Evolutionary conservation across 2,113 vertebrate species (phyloP).

Genomic region (Delphinapterus leucas): DNA sequence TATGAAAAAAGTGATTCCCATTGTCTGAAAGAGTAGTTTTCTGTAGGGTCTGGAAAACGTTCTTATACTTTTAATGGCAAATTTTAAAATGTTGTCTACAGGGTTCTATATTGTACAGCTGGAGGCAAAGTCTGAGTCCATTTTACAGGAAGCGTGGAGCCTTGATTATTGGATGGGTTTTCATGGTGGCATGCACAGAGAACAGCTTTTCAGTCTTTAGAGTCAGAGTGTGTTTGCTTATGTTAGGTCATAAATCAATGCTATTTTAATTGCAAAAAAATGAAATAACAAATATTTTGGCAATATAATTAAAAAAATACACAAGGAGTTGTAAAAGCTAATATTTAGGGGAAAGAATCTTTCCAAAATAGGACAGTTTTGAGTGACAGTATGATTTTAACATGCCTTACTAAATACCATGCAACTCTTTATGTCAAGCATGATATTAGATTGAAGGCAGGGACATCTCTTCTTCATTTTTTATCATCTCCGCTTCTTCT

Average conservation of each 20-base stretch:
- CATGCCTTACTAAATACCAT: not conserved
- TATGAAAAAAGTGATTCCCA: not conserved
- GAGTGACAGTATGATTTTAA: not conserved
- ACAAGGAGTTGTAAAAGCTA: not conserved
- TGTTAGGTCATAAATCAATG: not conserved
- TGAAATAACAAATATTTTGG: not conserved
- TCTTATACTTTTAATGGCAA: conserved; percentile 17
- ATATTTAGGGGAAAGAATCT: not conserved
- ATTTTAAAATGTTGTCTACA: not conserved
- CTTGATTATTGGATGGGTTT: not conserved
- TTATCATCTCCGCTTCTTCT: not conserved
- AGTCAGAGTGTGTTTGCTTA: not conserved
- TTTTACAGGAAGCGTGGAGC: not conserved
- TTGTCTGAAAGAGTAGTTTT: conserved; percentile 21
- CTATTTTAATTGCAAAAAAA: conserved; percentile 17
- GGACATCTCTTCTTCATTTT: not conserved
- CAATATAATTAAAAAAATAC: not conserved
- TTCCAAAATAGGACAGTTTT: conserved; percentile 8
- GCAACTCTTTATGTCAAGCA: not conserved
- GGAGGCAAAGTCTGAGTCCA: conserved; percentile 6
- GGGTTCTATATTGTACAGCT: not conserved
- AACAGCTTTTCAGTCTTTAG: not conserved
- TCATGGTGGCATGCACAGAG: not conserved
- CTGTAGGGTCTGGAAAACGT: not conserved
- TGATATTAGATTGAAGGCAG: not conserved